These are phyloP conservation scores for Aphrophora alni DNA, from an alignment of 2,888 invertebrate species.

Conservation along the genomic window DNA sequence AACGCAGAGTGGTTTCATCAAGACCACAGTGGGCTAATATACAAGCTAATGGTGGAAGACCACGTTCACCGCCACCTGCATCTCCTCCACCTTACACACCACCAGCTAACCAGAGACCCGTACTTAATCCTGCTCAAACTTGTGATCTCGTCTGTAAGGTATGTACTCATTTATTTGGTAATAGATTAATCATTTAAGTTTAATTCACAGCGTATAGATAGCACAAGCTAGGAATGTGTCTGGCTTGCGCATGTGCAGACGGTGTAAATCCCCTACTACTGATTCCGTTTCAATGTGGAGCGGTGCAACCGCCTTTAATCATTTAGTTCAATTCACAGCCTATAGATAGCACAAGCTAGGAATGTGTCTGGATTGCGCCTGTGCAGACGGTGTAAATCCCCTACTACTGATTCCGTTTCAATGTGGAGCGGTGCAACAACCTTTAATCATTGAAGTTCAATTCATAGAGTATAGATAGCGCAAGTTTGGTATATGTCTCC, in stretches of 20 bases:
- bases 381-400: background rate
- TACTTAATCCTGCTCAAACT: slow-evolving; percentile 29
- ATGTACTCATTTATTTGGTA: slow-evolving; percentile 28
- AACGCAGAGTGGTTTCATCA: slow-evolving; percentile 42
- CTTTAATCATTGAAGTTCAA: background rate
- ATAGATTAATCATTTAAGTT: background rate
- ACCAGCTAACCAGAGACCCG: slow-evolving; percentile 26
- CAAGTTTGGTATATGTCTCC: too few species aligned
- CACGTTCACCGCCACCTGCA: slow-evolving; percentile 20
- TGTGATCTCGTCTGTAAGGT: slow-evolving; percentile 52
- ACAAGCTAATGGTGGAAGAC: slow-evolving; percentile 22
- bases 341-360: too few species aligned
- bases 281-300: too few species aligned
- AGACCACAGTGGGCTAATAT: slow-evolving; percentile 45
- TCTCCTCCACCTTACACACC: slow-evolving; percentile 26
- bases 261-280: background rate
- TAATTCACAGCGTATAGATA: background rate
- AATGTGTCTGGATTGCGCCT: too few species aligned
- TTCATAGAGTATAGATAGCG: background rate
- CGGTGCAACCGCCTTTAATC: too few species aligned
- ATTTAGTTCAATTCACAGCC: background rate
- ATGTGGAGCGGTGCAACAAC: too few species aligned
- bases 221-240: too few species aligned
- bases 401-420: too few species aligned
- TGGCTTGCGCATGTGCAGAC: background rate